phyloP scores from a whole-genome alignment of 2,888 invertebrate species.

The Piscicola geometra region DNA sequence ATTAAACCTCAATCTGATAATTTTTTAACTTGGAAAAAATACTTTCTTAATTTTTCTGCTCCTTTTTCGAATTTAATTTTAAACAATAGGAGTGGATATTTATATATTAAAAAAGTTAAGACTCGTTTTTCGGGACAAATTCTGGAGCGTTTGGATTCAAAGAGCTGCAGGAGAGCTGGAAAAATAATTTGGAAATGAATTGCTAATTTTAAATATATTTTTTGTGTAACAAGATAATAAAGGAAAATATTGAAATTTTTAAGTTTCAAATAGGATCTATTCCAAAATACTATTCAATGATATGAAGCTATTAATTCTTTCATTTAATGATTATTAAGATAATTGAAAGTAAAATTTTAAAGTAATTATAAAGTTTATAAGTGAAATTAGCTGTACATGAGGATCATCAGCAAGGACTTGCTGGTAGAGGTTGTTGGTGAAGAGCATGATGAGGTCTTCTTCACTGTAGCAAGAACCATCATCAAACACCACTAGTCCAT shows the following conservation, averaged over 20 bases:
- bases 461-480: slow-evolving; percentile 4
- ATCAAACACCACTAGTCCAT: not conserved
- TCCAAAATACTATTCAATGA: no score
- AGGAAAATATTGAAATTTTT: not conserved
- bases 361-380: not conserved
- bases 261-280: not conserved
- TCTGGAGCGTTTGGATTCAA: slow-evolving; percentile 8
- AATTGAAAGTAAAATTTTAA: no score
- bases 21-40: no score
- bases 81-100: not conserved
- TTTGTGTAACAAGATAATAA: not conserved
- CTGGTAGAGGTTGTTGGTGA: not conserved
- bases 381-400: not conserved
- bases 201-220: no score
- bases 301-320: not conserved
- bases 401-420: not conserved
- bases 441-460: not conserved
- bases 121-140: slow-evolving; percentile 5
- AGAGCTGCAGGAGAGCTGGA: not conserved
- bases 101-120: not conserved
- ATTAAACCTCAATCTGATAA: no score
- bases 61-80: no score
- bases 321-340: not conserved
- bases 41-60: no score
- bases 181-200: no score